A percentile compares a stretch with the other conserved stretches of the same genome.
Conservation (phyloP, 2,888 invertebrate genomes). For the Acanthoscelides obtectus region DNA sequence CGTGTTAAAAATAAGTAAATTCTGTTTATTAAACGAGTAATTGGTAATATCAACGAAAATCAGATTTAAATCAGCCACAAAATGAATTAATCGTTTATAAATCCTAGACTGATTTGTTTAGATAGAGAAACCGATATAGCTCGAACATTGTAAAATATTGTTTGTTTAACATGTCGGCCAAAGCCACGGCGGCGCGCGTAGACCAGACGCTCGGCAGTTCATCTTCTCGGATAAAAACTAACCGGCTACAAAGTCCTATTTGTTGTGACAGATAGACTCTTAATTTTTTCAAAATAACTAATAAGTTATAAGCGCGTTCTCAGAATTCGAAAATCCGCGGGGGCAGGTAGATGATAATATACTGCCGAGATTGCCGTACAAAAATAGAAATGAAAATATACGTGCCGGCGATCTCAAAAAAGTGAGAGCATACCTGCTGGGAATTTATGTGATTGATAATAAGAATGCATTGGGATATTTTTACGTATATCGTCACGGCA, state of each 20-base stretch:
- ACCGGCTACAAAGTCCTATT: not conserved
- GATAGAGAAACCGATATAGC: not conserved
- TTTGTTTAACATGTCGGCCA: not conserved
- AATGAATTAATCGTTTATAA: not conserved
- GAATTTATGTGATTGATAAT: not conserved
- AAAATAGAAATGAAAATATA: not conserved
- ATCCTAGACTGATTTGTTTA: not conserved
- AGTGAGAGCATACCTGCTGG: not conserved
- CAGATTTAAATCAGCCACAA: not conserved
- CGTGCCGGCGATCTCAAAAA: not conserved
- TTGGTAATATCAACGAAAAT: not conserved
- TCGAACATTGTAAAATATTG: not conserved
- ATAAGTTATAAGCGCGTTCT: not conserved
- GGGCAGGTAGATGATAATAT: not conserved
- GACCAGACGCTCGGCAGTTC: not conserved
- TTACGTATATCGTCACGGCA: not conserved
- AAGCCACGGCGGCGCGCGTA: not conserved
- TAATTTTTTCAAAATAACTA: not conserved
- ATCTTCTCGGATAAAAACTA: no score
- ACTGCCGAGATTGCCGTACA: not conserved
- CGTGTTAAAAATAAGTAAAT: not conserved
- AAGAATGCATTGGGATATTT: not conserved
- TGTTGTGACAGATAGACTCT: not conserved
- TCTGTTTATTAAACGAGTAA: not conserved
- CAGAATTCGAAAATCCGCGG: not conserved